Conservation (phyloP, 2,888 invertebrate species). For the Neoscelio sp. region DNA sequence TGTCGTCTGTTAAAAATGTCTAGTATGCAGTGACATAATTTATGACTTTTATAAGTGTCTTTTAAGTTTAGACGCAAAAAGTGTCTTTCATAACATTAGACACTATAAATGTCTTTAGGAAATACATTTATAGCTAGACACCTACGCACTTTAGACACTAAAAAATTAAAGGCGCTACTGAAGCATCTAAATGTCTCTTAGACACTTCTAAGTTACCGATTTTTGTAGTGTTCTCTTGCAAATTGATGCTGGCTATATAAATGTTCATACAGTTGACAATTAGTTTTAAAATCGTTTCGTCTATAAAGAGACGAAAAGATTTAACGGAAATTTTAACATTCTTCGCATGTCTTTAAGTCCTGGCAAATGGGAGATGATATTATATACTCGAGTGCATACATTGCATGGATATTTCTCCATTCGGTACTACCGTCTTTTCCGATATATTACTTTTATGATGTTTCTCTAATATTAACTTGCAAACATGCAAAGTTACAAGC, state of each 20-base stretch:
- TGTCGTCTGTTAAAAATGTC: no score
- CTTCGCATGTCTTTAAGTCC: not conserved
- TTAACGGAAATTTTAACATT: not conserved
- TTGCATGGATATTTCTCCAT: not conserved
- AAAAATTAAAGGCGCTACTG: no score
- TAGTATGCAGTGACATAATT: no score
- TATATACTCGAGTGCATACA: not conserved
- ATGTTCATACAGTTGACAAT: slow-evolving; percentile 1
- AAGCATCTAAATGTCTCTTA: no score
- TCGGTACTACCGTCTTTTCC: slow-evolving; percentile 4
- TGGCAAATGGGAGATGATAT: slow-evolving; percentile 3
- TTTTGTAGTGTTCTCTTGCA: not conserved
- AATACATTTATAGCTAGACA: no score
- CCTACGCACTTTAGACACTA: no score
- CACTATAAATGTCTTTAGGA: no score
- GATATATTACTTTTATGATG: not conserved
- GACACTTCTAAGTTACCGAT: no score
- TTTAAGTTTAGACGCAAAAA: no score
- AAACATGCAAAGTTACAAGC: no score
- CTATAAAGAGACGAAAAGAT: not conserved
- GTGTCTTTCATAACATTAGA: no score
- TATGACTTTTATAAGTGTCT: no score
- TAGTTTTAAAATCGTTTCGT: not conserved
- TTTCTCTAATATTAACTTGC: not conserved
- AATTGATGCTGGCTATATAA: not conserved